Evolutionary conservation across 1,140 invertebrate genomes (phyloP).

Genomic region (Periplaneta americana): DNA sequence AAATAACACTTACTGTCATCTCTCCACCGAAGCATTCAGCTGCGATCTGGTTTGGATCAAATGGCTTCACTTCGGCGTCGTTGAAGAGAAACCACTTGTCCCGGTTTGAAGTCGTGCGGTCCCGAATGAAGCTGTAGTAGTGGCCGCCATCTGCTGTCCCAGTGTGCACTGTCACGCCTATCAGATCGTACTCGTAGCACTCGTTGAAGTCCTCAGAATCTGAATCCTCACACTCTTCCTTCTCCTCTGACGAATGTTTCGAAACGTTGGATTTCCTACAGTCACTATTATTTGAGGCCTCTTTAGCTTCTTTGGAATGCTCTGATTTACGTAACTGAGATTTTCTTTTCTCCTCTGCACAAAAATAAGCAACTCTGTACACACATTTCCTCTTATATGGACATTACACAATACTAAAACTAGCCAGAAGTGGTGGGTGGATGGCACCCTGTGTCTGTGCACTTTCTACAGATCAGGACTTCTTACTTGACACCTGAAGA

Average conservation of each 20-base stretch:
- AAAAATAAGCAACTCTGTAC: not conserved
- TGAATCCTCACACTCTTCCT: constrained; percentile 19
- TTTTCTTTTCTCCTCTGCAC: constrained; percentile 49
- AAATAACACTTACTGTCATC: constrained; percentile 70
- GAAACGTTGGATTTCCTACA: constrained; percentile 25
- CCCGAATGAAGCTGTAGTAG: constrained; percentile 93
- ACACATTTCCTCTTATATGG: not conserved
- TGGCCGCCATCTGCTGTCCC: constrained; percentile 95
- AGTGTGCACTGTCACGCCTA: constrained; percentile 94
- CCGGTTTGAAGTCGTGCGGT: constrained; percentile 53
- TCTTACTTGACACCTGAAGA: too few relatives aligned
- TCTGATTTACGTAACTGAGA: constrained; percentile 33
- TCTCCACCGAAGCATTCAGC: constrained; percentile 95
- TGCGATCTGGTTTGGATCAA: constrained; percentile 90
- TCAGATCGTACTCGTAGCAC: constrained; percentile 81
- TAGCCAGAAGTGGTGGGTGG: too few relatives aligned
- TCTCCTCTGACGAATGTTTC: constrained; percentile 32
- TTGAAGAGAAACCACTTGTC: constrained; percentile 95
- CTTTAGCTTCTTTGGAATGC: constrained; percentile 35
- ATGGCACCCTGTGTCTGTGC: too few relatives aligned
- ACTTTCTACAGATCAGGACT: too few relatives aligned
- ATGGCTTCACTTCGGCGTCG: constrained; percentile 93
- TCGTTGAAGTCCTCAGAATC: constrained; percentile 41
- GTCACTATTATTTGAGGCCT: constrained; percentile 36
- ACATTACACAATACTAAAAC: too few relatives aligned